Base-by-base conservation (phyloP, 1,140 invertebrate species). In the Parasteatoda tepidariorum region DNA sequence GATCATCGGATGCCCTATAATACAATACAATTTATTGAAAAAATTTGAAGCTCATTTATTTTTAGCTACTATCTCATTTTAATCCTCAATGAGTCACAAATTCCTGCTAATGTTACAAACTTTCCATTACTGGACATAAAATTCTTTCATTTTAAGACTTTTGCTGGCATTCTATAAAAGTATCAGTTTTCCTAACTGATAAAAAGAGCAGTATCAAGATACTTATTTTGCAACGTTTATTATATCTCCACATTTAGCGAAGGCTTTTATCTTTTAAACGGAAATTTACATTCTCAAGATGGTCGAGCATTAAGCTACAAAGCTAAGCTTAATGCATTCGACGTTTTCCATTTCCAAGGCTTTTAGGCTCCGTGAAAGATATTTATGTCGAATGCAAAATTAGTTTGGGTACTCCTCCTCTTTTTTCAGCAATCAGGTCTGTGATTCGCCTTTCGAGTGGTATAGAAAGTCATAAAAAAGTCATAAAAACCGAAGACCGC, bases 331-430 rank as follows among this genome's bases (percentile, higher is more conserved):
- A 7, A 26, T 41, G 68, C 26, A 13, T 15, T 41, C 30, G 26
- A 34, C 24, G 28, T 38, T 71, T 71, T 55, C 28, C 62, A 6
- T 30, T 64, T 22, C 22, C 24, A 22, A 18, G 6, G 33, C 7
- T 13, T 26, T 22, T 3, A n/a, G 30, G 31, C 71, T 71, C 22
- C 71, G 26, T n/a, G 31, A 31, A 22, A 62, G 38, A 64, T 30
- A 76, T 38, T 64, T 76, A 76, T 76, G 73, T 78, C n/a, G 62
- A 67, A 78, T 78, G 75, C 41, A 67, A 67, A 78, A 78, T 78
- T 62, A 78, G 62, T 67, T 18, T 15, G 38, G 15, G 18, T 48
- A 48, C 9, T 48, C 38, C 74, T 31, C 75, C 75, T 78, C 75
- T 62, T 67, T 62, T 78, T 38, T 33, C 13, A 33, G 24, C n/a